Evolutionary conservation across 2,113 vertebrate species (phyloP), one percentile per base, ranked within the genome.

Genomic region (Eupsittula cactorum): DNA sequence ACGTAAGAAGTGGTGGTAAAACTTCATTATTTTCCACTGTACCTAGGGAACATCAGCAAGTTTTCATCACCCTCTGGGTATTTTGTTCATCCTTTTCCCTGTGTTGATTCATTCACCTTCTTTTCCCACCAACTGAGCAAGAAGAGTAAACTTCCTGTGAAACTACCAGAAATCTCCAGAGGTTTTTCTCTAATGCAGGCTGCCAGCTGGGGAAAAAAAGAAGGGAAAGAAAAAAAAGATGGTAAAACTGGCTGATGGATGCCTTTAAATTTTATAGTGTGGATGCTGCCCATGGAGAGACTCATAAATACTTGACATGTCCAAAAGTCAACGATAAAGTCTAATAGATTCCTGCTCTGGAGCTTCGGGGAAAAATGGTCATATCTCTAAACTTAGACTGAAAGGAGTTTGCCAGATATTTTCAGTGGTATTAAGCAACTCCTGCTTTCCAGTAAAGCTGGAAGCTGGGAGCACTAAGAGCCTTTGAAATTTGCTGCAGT

Each of bases 381-480:
- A 19, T 88, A 46, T 53, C 46, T 92, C 90, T 90, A 86, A 94
- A 86, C 31, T 86, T 93, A 90, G 78, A 85, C 49, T 74, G 39
- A 67, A 90, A 88, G 18, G 27, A 75, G 42, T 83, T 91, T 82
- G 62, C 91, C 59, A 77, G 49, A 83, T 88, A 75, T 88, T 94
- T 95, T 90, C 75, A 92, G 59, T 59, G 10, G 64, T 81, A 74
- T 96, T 93, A 82, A 77, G 90, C 70, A 96, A 94, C 42, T 91
- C 75, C 67, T 88, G 84, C 94, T 96, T 96, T 97, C 95, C 94
- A 93, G 82, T 97, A 95, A 95, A 91, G 67, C 78, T 90, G 77
- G 82, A 71, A 90, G 75, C 70, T 44, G 69, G 52, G 70, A 94
- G 20, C 63, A 7, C 3, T 47, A 42, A 60, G 59, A 92, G 83